phyloP scores from a whole-genome alignment of 2,797 vertebrate genomes.

The Girardinus metallicus region DNA sequence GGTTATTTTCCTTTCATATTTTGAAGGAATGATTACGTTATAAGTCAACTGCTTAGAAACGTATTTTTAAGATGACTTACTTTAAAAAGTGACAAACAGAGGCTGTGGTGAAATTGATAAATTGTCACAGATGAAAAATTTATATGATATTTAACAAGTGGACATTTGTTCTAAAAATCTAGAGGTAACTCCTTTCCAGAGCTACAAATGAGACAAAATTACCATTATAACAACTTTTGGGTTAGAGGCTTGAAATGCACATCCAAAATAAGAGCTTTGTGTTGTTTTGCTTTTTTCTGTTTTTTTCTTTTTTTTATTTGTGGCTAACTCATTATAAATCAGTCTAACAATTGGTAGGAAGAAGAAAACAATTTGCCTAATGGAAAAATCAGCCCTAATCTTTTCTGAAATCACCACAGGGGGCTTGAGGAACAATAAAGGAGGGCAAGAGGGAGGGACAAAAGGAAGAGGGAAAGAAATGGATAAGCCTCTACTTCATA shows the following conservation, averaged over 20 bases:
- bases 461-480: constrained; percentile 18
- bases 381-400: constrained; percentile 73
- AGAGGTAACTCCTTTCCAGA: neutral
- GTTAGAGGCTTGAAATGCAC: neutral
- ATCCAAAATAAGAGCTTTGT: neutral
- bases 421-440: constrained; percentile 35
- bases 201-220: neutral
- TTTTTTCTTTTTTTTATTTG: constrained; percentile 26
- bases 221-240: neutral
- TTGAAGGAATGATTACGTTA: no score
- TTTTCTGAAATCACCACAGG: constrained; percentile 40
- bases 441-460: neutral
- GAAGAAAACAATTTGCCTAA: constrained; percentile 76
- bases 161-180: neutral
- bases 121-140: neutral
- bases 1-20: no score
- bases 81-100: neutral
- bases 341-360: constrained; percentile 26
- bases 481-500: constrained; percentile 59
- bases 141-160: neutral
- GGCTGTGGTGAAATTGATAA: neutral
- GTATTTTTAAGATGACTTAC: no score
- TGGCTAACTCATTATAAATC: constrained; percentile 38
- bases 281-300: neutral
- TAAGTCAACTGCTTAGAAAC: no score